A percentile compares a stretch with the other conserved stretches of the same genome.
Conservation (phyloP, 2,888 invertebrate species). For the Cataglyphis altisquamis region DNA sequence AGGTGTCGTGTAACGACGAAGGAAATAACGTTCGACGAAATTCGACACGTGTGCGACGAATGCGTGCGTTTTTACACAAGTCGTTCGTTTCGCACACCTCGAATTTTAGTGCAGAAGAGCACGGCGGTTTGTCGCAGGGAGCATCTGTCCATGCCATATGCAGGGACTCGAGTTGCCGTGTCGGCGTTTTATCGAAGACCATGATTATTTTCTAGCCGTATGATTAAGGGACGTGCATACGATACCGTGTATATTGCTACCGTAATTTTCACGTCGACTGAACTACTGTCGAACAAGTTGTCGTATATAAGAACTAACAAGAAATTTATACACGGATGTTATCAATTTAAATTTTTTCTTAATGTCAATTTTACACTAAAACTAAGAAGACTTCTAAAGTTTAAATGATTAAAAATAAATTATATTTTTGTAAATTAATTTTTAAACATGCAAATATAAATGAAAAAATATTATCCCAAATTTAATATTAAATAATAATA, state of each 20-base stretch:
- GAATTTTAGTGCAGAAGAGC: conserved; percentile 45
- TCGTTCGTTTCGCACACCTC: conserved; percentile 48
- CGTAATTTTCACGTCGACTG: conserved; percentile 18
- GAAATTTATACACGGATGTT: background rate
- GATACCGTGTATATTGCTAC: conserved; percentile 20
- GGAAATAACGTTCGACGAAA: conserved; percentile 47
- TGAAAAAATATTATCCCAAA: background rate
- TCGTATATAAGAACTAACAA: background rate
- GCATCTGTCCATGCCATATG: conserved; percentile 72
- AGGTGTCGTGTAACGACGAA: conserved; percentile 73
- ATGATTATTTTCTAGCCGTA: conserved; percentile 27
- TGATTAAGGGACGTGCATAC: conserved; percentile 15
- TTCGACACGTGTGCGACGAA: conserved; percentile 59
- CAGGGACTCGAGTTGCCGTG: conserved; percentile 63
- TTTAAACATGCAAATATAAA: background rate
- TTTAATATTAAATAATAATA: background rate
- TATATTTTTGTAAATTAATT: background rate
- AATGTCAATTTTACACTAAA: background rate
- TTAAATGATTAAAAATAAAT: background rate
- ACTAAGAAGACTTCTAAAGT: background rate
- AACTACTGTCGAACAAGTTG: background rate
- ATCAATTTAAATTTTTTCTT: background rate
- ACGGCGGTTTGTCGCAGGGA: conserved; percentile 52
- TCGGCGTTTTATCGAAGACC: conserved; percentile 36
- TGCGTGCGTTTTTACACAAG: conserved; percentile 53